Conservation (phyloP, 2,888 invertebrate species). For the Eudemis profundana region DNA sequence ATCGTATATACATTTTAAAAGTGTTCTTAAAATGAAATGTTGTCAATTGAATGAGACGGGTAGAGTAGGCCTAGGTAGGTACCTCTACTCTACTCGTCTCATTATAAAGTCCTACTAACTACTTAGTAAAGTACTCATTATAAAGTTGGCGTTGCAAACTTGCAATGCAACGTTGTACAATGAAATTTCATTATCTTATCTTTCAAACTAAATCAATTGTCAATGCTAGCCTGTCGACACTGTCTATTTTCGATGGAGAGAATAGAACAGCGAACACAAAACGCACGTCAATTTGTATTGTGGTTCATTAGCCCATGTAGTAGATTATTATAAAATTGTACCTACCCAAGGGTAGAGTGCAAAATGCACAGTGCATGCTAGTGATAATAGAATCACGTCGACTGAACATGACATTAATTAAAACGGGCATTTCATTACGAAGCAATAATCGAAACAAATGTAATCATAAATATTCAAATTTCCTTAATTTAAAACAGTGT, state of each 20-base stretch:
- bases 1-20: too few relatives aligned
- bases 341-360: slow-evolving; percentile 18
- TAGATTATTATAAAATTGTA: slow-evolving; percentile 22
- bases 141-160: neutral
- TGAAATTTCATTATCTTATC: slow-evolving; percentile 25
- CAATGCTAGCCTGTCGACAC: slow-evolving; percentile 9
- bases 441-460: neutral
- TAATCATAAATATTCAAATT: neutral
- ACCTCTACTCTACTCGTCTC: too few relatives aligned
- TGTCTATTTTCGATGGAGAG: neutral
- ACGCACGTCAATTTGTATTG: neutral
- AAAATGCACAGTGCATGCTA: slow-evolving; percentile 23
- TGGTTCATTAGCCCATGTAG: neutral
- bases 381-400: slow-evolving; percentile 18
- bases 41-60: too few relatives aligned
- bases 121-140: too few relatives aligned
- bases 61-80: too few relatives aligned
- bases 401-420: slow-evolving; percentile 14
- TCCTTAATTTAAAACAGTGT: neutral
- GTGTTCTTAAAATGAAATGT: too few relatives aligned
- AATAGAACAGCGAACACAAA: neutral
- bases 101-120: too few relatives aligned
- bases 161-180: slow-evolving; percentile 19
- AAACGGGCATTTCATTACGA: neutral
- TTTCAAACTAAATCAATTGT: slow-evolving; percentile 14